These are phyloP conservation scores for Drosophila robusta DNA, from an alignment of 2,888 invertebrate species.

Conservation along the genomic window DNA sequence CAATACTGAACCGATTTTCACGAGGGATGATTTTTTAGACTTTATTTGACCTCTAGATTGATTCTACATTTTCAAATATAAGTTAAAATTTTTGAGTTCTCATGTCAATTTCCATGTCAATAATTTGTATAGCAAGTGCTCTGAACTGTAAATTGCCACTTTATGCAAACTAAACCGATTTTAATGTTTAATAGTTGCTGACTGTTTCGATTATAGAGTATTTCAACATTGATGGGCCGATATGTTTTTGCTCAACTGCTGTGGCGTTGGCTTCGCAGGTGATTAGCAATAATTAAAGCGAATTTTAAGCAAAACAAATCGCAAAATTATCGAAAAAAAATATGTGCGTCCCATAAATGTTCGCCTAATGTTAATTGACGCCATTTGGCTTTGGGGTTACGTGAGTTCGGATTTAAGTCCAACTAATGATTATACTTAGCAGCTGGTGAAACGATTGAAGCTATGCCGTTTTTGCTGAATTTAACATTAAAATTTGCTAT, in stretches of 20 bases:
- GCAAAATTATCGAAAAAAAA: constrained; percentile 26
- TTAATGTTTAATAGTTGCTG: no score
- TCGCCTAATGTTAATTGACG: constrained; percentile 46
- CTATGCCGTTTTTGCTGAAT: constrained; percentile 10
- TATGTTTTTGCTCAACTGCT: neutral
- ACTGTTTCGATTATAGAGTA: constrained; percentile 6
- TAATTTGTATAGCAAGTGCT: no score
- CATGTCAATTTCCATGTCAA: no score
- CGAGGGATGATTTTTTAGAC: no score
- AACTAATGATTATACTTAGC: constrained; percentile 14
- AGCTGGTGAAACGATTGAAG: constrained; percentile 28
- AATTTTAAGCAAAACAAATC: constrained; percentile 57
- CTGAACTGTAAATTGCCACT: no score
- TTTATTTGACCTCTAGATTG: no score
- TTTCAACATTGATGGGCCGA: neutral
- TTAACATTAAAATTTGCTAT: constrained; percentile 42
- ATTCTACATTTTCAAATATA: no score
- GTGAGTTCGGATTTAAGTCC: constrained; percentile 26
- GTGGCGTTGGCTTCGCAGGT: constrained; percentile 45
- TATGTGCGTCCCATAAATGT: constrained; percentile 36
- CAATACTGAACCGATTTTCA: no score
- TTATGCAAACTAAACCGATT: no score
- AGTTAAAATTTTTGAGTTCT: no score
- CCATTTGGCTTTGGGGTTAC: constrained; percentile 35
- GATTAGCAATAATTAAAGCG: constrained; percentile 63